A percentile compares a stretch with the other conserved stretches of the same genome.
Evolutionary conservation across 2,888 invertebrate species (phyloP).

Genomic region (Chrysotoxum bicinctum): DNA sequence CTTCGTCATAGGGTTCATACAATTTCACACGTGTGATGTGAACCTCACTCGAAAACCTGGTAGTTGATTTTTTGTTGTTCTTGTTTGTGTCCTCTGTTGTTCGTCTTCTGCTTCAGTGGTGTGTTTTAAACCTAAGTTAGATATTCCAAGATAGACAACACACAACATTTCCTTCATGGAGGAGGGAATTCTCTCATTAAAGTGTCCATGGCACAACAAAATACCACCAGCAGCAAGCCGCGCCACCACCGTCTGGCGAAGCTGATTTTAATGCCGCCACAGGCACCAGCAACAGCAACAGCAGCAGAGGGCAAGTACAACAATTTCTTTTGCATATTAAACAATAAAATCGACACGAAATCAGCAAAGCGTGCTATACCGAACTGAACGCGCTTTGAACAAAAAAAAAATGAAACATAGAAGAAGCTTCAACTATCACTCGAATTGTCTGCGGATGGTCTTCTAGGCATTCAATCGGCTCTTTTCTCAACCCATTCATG

Average conservation of each 20-base stretch:
- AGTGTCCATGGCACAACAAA: conserved; percentile 46
- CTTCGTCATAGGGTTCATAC: conserved; percentile 62
- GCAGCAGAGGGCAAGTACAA: conserved; percentile 39
- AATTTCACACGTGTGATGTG: conserved; percentile 56
- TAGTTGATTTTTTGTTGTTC: conserved; percentile 22
- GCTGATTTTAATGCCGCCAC: conserved; percentile 1
- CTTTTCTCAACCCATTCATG: conserved; percentile 35
- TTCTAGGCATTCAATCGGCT: conserved; percentile 37
- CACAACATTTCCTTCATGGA: conserved; percentile 48
- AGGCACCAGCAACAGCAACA: background rate
- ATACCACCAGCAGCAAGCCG: conserved; percentile 20
- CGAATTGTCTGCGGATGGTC: conserved; percentile 38
- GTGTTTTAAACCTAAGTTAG: conserved; percentile 58
- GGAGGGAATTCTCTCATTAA: conserved; percentile 68
- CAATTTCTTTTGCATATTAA: conserved; percentile 72
- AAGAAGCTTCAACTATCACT: conserved; percentile 20
- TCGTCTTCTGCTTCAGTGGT: conserved; percentile 33
- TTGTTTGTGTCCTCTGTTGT: conserved; percentile 15
- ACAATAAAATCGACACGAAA: conserved; percentile 66
- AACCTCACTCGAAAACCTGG: conserved; percentile 46
- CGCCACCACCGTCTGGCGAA: background rate
- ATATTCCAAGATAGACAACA: conserved; percentile 67
- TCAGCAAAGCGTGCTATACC: conserved; percentile 71
- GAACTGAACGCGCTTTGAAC: conserved; percentile 38
- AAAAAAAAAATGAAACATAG: conserved; percentile 5